Percentiles rank a stretch among this genome's conserved stretches.
These are phyloP conservation scores for Sardina pilchardus DNA, from an alignment of 2,113 vertebrate species.

Conservation along the genomic window DNA sequence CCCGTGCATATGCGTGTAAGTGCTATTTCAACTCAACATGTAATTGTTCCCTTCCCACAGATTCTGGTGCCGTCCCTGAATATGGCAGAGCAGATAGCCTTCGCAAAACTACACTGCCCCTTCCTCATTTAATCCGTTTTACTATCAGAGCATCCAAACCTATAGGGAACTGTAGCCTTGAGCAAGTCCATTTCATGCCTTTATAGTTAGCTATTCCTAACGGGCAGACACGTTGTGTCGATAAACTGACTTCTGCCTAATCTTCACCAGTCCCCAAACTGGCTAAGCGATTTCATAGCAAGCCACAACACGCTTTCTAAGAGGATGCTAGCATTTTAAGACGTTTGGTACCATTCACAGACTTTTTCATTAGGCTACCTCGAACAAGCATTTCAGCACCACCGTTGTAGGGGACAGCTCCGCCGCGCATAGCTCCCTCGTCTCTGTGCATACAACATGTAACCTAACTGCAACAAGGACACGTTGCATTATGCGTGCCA, in stretches of 20 bases:
- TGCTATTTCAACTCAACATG: background rate
- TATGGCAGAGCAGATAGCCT: background rate
- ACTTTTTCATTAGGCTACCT: background rate
- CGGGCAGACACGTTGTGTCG: background rate
- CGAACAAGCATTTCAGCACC: conserved; percentile 38
- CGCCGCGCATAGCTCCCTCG: background rate
- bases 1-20: background rate
- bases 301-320: background rate
- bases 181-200: background rate
- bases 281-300: background rate
- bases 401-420: conserved; percentile 36
- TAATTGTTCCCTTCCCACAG: background rate
- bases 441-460: background rate
- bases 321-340: background rate
- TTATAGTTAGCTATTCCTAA: background rate
- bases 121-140: background rate
- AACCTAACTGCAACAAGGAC: conserved; percentile 1
- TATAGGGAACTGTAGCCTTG: background rate
- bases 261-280: background rate
- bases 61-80: background rate
- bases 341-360: background rate
- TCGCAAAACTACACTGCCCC: background rate
- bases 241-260: background rate
- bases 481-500: conserved; percentile 6
- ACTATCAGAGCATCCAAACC: background rate